phyloP scores from a whole-genome alignment of 2,888 invertebrate genomes.

The Leptogaster cylindrica region DNA sequence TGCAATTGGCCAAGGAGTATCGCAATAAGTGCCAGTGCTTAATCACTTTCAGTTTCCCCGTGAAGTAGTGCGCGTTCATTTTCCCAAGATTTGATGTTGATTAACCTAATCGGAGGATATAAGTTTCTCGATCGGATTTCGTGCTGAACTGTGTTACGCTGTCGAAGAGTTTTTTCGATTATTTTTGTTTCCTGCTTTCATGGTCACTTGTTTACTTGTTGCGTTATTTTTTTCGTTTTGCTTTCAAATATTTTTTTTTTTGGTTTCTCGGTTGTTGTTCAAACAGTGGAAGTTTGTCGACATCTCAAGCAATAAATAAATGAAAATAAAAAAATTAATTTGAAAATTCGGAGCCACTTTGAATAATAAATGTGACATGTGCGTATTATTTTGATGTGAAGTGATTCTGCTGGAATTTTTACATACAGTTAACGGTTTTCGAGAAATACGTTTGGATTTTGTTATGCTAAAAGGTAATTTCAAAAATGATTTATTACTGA shows the following conservation, averaged over 20 bases:
- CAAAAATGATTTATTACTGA: too few relatives aligned
- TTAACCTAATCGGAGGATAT: neutral
- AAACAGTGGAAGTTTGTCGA: too few relatives aligned
- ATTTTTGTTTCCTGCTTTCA: conserved; percentile 11
- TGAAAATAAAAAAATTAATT: neutral
- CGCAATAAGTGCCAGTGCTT: conserved; percentile 39
- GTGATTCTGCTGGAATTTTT: conserved; percentile 14
- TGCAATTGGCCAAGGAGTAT: conserved; percentile 27
- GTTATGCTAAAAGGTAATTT: too few relatives aligned
- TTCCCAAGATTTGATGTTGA: neutral
- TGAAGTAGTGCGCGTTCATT: neutral
- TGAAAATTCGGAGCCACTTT: neutral
- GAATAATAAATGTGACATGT: conserved; percentile 15
- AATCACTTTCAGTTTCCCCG: conserved; percentile 44
- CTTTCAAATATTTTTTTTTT: conserved; percentile 7
- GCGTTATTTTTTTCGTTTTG: conserved; percentile 6
- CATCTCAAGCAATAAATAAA: conserved; percentile 11
- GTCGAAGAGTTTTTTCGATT: neutral
- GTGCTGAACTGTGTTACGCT: neutral
- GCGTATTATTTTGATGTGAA: conserved; percentile 27
- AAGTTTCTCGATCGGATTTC: conserved; percentile 9
- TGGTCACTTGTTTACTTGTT: conserved; percentile 20
- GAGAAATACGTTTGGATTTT: too few relatives aligned
- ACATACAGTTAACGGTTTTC: conserved; percentile 2
- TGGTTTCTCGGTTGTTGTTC: too few relatives aligned